Percentiles rank a stretch among this genome's conserved stretches.
phyloP scores from a whole-genome alignment of 2,113 vertebrate species.

The Halcyon senegalensis region DNA sequence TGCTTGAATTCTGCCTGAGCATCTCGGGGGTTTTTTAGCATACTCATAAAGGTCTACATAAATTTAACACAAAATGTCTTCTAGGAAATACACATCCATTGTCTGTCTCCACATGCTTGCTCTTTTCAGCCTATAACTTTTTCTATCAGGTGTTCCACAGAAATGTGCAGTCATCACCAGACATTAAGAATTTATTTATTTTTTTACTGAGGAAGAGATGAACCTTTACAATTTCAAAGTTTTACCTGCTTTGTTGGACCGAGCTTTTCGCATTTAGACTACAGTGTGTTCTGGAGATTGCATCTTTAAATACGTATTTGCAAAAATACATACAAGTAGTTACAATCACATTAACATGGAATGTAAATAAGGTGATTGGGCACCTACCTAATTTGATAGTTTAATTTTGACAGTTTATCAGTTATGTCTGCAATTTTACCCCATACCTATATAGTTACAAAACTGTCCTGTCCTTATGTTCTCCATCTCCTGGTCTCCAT shows the following conservation, averaged over 20 bases:
- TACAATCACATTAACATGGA: background rate
- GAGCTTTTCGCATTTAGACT: conserved; percentile 9
- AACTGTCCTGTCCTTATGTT: background rate
- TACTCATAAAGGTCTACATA: background rate
- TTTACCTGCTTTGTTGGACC: background rate
- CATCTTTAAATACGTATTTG: background rate
- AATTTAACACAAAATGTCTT: background rate
- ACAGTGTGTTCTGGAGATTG: background rate
- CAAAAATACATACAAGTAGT: background rate
- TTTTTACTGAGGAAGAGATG: background rate
- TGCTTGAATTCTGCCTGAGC: background rate
- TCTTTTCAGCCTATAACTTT: background rate
- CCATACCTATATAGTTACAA: background rate
- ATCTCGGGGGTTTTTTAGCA: background rate
- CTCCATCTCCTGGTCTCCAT: background rate
- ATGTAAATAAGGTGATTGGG: background rate
- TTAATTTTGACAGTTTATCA: background rate
- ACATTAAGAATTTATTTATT: background rate
- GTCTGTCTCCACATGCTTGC: background rate
- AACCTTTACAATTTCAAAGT: background rate
- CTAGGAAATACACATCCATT: background rate
- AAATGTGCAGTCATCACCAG: background rate
- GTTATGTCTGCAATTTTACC: background rate
- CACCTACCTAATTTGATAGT: background rate
- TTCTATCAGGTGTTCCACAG: background rate